Evolutionary conservation across 2,797 vertebrate species (phyloP), one percentile per base, ranked within the genome.

Genomic region (Tragelaphus eurycerus): DNA sequence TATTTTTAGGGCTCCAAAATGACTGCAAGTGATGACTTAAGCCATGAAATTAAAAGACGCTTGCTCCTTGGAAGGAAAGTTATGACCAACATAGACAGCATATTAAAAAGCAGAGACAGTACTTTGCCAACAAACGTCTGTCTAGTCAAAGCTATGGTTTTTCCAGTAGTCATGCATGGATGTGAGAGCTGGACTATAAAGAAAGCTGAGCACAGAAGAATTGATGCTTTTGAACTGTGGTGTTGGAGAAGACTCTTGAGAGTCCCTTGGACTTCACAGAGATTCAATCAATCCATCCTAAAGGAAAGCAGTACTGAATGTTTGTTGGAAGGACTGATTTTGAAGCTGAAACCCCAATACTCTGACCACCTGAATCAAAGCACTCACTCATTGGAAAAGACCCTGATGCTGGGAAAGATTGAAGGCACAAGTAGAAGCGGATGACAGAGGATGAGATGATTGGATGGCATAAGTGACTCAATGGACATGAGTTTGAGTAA

Each of bases 381-480:
- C 34, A 67, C 2, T 38, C n/a, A 67, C n/a, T 67, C 17, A 67
- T 34, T 67, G 17, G 64, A 71, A 71, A 34, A 67, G 17, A 13
- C 38, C 11, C 34, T 43, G 67, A 43, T 74, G 34, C 67, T 25
- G 67, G 27, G 34, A 74, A 74, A 25, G 34, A 43, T 4, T 25
- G 38, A 74, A 43, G 67, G 6, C 0, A 0, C 6, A 13, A 25
- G 67, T 23, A 43, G 21, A 43, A 43, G 34, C 11, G 67, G 38
- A 43, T 13, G 1, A 67, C 64, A 34, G 34, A 43, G 34, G 21
- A 74, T 17, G 67, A 74, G 67, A 74, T 74, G 67, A 23, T 2
- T 23, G 12, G 12, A 14, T 74, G 3, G 6, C 21, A 74, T 74
- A 13, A 43, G 34, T 0, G 6, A 43, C 38, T 25, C 34, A 7